These are phyloP conservation scores for Nomia melanderi DNA, from an alignment of 1,140 invertebrate species.

Conservation along the genomic window DNA sequence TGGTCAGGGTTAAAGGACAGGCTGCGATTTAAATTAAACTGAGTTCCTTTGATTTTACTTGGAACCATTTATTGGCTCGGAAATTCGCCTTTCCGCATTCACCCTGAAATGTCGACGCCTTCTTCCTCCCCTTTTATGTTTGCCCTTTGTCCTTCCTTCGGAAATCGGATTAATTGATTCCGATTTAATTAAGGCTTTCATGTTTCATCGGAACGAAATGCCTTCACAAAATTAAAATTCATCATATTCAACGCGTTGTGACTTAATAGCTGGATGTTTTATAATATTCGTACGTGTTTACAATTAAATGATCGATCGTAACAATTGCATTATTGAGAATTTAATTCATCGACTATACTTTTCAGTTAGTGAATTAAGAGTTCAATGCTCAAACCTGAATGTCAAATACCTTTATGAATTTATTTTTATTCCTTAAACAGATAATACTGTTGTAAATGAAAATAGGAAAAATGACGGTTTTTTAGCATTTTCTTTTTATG, in stretches of 20 bases:
- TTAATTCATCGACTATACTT: no score
- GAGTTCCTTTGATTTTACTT: constrained; percentile 53
- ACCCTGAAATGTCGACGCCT: constrained; percentile 24
- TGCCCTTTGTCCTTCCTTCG: constrained; percentile 35
- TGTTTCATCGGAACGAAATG: neutral
- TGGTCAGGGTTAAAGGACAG: constrained; percentile 39
- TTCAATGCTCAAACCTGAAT: no score
- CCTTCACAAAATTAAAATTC: neutral
- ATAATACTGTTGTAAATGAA: no score
- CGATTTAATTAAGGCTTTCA: neutral
- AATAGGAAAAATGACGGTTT: no score
- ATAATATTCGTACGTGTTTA: no score
- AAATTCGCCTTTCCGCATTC: constrained; percentile 17
- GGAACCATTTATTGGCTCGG: constrained; percentile 46
- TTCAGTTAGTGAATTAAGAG: no score
- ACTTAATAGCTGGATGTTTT: no score
- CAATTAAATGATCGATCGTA: no score
- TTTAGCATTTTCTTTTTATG: no score
- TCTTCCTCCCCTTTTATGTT: constrained; percentile 34
- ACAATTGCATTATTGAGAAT: no score
- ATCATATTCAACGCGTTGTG: neutral
- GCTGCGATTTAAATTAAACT: constrained; percentile 54
- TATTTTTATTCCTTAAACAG: no score
- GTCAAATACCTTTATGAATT: no score
- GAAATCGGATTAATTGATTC: constrained; percentile 15